Conservation (phyloP, 1,140 invertebrate genomes). For the Ceratosolen solmsi region DNA sequence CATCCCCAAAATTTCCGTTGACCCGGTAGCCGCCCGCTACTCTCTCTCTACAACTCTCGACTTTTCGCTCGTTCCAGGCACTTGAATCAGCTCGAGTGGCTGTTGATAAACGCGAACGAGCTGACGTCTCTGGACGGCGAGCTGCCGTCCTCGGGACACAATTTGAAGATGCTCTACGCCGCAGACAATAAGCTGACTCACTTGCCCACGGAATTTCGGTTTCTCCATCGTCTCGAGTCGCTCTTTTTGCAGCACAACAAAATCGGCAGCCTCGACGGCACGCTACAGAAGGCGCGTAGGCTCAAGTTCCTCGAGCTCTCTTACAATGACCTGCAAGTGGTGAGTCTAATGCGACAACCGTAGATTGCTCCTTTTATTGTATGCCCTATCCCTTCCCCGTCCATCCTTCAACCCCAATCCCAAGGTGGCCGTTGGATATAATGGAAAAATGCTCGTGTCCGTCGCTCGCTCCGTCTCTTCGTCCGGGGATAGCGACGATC, state of each 20-base stretch:
- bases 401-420: not conserved
- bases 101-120: conserved; percentile 84
- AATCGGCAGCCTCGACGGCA: conserved; percentile 79
- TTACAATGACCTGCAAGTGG: conserved; percentile 82
- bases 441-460: not conserved
- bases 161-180: conserved; percentile 80
- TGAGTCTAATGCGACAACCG: conserved; percentile 68
- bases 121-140: conserved; percentile 82
- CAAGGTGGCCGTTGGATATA: not conserved
- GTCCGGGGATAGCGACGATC: too few relatives aligned
- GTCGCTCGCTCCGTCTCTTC: too few relatives aligned
- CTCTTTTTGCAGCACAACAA: conserved; percentile 82
- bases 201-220: conserved; percentile 80
- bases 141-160: conserved; percentile 79
- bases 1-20: too few relatives aligned
- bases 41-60: not conserved
- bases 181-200: conserved; percentile 81
- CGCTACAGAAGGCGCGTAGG: conserved; percentile 78
- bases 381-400: not conserved
- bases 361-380: not conserved
- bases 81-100: conserved; percentile 81
- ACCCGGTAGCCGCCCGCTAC: not conserved
- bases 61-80: conserved; percentile 69
- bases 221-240: conserved; percentile 78
- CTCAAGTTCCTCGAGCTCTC: conserved; percentile 80